These are phyloP conservation scores for Amphilophus citrinellus DNA, from an alignment of 2,113 vertebrate genomes.

Conservation along the genomic window DNA sequence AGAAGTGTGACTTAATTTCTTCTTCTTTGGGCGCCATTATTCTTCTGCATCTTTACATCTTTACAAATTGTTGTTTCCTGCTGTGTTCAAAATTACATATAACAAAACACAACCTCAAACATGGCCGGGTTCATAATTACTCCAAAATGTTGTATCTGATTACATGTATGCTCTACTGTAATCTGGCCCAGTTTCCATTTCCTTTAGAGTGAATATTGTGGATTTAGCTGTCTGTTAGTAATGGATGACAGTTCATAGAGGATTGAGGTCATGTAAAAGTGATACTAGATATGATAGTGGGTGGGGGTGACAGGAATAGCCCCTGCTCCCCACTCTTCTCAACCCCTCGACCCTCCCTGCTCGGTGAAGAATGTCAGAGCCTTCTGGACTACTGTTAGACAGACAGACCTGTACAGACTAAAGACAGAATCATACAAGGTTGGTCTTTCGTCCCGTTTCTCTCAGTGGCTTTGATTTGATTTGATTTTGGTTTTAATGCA, in stretches of 20 bases:
- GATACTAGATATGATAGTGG: conserved; percentile 69
- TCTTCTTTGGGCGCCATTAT: no score
- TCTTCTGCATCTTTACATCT: not conserved
- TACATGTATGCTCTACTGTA: conserved; percentile 5
- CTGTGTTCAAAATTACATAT: not conserved
- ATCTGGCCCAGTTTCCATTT: conserved; percentile 7
- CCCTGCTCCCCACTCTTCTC: conserved; percentile 22
- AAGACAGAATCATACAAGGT: conserved; percentile 57
- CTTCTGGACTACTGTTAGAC: conserved; percentile 41
- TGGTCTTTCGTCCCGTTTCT: conserved; percentile 46
- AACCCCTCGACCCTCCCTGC: conserved; percentile 27
- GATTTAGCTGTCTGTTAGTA: conserved; percentile 23
- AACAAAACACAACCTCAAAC: not conserved
- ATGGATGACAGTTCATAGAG: conserved; percentile 49
- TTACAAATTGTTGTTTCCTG: not conserved
- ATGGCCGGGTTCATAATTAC: not conserved
- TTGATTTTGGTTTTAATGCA: not conserved
- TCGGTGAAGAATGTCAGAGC: conserved; percentile 62
- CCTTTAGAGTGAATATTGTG: conserved; percentile 11
- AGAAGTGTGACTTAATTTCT: no score
- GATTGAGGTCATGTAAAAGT: conserved; percentile 47
- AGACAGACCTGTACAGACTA: conserved; percentile 51
- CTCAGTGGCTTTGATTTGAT: conserved; percentile 9
- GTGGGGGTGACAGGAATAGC: conserved; percentile 76
- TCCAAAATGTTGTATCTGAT: not conserved